A percentile compares a stretch with the other conserved stretches of the same genome.
phyloP scores from a whole-genome alignment of 2,113 vertebrate species.

The Dendrocopos noguchii region DNA sequence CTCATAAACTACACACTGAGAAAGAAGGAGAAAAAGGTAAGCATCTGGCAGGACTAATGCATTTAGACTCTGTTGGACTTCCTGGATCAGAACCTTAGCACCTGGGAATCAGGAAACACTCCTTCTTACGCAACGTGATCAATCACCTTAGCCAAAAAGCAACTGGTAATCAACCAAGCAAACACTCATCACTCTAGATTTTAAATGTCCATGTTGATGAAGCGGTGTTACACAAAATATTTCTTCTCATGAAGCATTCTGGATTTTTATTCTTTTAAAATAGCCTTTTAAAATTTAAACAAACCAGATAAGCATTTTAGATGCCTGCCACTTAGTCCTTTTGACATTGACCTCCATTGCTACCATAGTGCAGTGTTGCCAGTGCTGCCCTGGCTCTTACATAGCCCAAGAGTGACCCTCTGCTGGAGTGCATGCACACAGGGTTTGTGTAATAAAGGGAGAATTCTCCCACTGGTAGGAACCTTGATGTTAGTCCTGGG shows the following conservation, averaged over 20 bases:
- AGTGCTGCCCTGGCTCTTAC: not conserved
- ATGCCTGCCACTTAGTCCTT: not conserved
- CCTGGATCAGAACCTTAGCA: not conserved
- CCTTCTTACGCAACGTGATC: not conserved
- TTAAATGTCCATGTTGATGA: not conserved
- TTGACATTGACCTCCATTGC: not conserved
- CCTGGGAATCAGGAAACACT: not conserved
- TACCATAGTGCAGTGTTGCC: not conserved
- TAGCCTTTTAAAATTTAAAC: not conserved
- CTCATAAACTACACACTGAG: conserved; percentile 4
- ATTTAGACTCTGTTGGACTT: not conserved
- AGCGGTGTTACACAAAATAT: not conserved
- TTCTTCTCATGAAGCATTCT: not conserved
- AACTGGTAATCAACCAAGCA: not conserved
- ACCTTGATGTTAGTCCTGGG: not conserved
- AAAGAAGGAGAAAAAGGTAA: not conserved
- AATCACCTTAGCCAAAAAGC: conserved; percentile 8
- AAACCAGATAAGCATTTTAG: not conserved
- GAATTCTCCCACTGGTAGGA: not conserved
- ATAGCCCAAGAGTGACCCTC: not conserved
- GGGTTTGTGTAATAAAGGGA: not conserved
- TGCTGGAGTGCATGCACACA: not conserved
- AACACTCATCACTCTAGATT: not conserved
- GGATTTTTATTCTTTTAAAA: not conserved
- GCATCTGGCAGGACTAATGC: not conserved